A percentile compares a stretch with the other conserved stretches of the same genome.
These are phyloP conservation scores for Oeneis ivallda DNA, from an alignment of 2,888 invertebrate species.

Conservation along the genomic window DNA sequence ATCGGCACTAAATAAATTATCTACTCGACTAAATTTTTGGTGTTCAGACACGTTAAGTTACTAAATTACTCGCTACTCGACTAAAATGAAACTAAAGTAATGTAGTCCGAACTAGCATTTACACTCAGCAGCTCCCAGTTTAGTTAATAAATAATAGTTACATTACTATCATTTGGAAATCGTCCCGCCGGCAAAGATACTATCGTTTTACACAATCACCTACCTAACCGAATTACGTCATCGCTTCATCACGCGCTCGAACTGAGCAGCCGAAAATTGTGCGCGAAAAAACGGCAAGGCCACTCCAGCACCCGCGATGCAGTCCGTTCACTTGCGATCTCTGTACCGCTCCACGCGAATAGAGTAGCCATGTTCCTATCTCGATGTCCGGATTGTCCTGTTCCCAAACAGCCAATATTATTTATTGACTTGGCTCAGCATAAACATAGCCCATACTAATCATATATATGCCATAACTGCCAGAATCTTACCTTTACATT, in stretches of 20 bases:
- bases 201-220: conserved; percentile 47
- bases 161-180: conserved; percentile 7
- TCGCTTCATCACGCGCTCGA: conserved; percentile 34
- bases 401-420: neutral
- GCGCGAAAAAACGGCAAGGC: conserved; percentile 68
- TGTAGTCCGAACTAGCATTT: too few relatives aligned
- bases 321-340: conserved; percentile 40
- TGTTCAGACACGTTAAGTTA: too few relatives aligned
- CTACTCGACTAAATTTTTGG: too few relatives aligned
- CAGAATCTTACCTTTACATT: too few relatives aligned
- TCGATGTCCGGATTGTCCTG: neutral
- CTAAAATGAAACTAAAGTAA: too few relatives aligned
- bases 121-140: neutral
- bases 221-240: conserved; percentile 66
- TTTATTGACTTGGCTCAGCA: neutral
- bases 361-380: neutral
- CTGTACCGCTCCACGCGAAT: neutral
- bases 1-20: too few relatives aligned
- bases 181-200: neutral
- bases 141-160: neutral
- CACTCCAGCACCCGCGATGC: conserved; percentile 65
- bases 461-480: too few relatives aligned
- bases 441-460: too few relatives aligned
- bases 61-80: too few relatives aligned
- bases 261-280: conserved; percentile 55